Conservation (phyloP, 2,113 vertebrate species). For the Elaphurus davidianus region DNA sequence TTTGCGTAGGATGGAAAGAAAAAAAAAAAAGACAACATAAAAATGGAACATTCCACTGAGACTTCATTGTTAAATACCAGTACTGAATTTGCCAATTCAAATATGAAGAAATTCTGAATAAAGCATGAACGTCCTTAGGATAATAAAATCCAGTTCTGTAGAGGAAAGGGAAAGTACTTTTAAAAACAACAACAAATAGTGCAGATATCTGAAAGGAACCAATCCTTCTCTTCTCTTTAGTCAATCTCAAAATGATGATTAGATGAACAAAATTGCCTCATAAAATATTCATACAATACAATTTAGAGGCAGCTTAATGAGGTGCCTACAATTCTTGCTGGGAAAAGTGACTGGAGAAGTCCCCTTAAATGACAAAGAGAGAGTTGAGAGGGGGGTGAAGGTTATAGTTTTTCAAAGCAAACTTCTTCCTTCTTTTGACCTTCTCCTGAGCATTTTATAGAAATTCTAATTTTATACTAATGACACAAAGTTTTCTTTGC, state of each 20-base stretch:
- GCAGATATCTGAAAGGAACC: slow-evolving; percentile 24
- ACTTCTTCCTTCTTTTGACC: background rate
- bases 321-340: slow-evolving; percentile 41
- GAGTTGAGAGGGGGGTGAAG: background rate
- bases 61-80: background rate
- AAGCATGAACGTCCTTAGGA: slow-evolving; percentile 7
- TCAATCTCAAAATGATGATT: slow-evolving; percentile 54
- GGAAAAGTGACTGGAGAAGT: slow-evolving; percentile 41
- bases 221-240: slow-evolving; percentile 49
- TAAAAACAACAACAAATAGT: background rate
- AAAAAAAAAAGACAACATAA: background rate
- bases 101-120: slow-evolving; percentile 36
- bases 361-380: slow-evolving; percentile 55
- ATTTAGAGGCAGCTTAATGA: slow-evolving; percentile 55
- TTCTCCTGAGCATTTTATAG: background rate
- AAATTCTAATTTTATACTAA: background rate
- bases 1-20: background rate
- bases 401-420: background rate
- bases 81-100: background rate
- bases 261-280: slow-evolving; percentile 63
- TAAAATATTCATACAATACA: slow-evolving; percentile 65
- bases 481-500: background rate
- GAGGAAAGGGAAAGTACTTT: background rate
- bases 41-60: background rate
- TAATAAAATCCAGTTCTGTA: background rate